Percentiles rank a stretch among this genome's conserved stretches.
phyloP scores from a whole-genome alignment of 2,797 vertebrate genomes.

The Premnoplex brunnescens region DNA sequence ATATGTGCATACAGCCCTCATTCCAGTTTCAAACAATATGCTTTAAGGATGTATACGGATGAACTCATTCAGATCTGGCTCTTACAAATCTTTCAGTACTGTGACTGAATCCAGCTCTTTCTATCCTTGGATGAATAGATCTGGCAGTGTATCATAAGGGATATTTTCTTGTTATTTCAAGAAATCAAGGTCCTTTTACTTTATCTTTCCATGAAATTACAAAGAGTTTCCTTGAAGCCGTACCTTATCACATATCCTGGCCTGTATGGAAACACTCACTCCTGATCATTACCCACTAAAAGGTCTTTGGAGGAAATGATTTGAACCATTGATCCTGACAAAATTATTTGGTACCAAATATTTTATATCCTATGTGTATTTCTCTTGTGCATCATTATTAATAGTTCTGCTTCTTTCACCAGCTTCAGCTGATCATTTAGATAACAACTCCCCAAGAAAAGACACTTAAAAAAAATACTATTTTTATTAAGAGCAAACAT shows the following conservation, averaged over 20 bases:
- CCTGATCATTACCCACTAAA: constrained; percentile 5
- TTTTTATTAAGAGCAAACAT: background rate
- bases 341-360: background rate
- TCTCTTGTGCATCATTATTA: background rate
- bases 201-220: constrained; percentile 50
- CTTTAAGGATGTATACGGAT: background rate
- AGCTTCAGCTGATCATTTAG: background rate
- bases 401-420: background rate
- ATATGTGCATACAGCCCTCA: background rate
- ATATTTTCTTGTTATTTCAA: constrained; percentile 56
- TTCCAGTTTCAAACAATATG: background rate
- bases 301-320: constrained; percentile 1
- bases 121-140: constrained; percentile 18
- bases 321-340: constrained; percentile 4
- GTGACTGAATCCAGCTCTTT: constrained; percentile 17
- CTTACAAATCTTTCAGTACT: background rate
- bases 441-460: background rate
- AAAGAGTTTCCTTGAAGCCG: constrained; percentile 41
- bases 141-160: constrained; percentile 32
- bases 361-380: background rate
- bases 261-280: background rate
- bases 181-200: constrained; percentile 19
- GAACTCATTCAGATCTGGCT: background rate
- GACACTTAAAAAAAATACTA: too few relatives aligned
- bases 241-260: background rate